A percentile compares a stretch with the other conserved stretches of the same genome.
Evolutionary conservation across 2,797 vertebrate species (phyloP).

Genomic region (Channa striata): DNA sequence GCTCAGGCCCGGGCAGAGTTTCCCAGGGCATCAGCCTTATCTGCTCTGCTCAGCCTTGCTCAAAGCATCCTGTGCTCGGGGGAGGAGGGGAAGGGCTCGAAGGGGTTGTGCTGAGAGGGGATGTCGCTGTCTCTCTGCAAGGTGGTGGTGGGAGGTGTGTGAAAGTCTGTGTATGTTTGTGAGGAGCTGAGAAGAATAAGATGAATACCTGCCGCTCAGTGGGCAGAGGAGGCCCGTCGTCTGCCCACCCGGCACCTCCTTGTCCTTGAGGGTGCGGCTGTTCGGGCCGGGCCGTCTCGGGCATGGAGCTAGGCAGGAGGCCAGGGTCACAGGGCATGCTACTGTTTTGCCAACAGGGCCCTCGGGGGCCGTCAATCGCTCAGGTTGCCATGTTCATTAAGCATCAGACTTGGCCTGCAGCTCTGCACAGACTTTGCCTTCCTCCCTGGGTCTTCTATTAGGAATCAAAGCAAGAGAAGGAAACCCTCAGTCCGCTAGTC

Average conservation of each 20-base stretch:
- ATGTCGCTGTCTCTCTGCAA: constrained; percentile 71
- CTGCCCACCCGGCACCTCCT: constrained; percentile 66
- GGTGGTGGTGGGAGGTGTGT: constrained; percentile 57
- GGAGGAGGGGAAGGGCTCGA: constrained; percentile 63
- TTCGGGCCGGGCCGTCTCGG: constrained; percentile 22
- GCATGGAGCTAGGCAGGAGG: constrained; percentile 55
- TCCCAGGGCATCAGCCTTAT: constrained; percentile 89
- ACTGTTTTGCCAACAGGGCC: constrained; percentile 82
- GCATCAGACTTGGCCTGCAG: constrained; percentile 66
- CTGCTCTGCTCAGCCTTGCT: constrained; percentile 81
- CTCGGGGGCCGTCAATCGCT: constrained; percentile 82
- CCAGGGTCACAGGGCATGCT: constrained; percentile 78
- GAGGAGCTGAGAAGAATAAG: constrained; percentile 56
- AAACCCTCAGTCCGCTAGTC: constrained; percentile 86
- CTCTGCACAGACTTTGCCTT: constrained; percentile 79
- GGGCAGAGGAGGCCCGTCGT: constrained; percentile 72
- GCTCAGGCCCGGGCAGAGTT: constrained; percentile 83
- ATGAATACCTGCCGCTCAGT: constrained; percentile 62
- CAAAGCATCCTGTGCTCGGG: constrained; percentile 87
- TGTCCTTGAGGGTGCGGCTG: constrained; percentile 60
- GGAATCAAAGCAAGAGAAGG: constrained; percentile 88
- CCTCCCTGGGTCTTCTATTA: constrained; percentile 79
- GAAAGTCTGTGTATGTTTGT: constrained; percentile 32
- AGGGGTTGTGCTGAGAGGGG: constrained; percentile 59
- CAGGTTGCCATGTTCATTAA: constrained; percentile 82